Percentiles rank a stretch among this genome's conserved stretches.
Evolutionary conservation across 2,888 invertebrate species (phyloP).

Genomic region (Acanthosepion pharaonis): DNA sequence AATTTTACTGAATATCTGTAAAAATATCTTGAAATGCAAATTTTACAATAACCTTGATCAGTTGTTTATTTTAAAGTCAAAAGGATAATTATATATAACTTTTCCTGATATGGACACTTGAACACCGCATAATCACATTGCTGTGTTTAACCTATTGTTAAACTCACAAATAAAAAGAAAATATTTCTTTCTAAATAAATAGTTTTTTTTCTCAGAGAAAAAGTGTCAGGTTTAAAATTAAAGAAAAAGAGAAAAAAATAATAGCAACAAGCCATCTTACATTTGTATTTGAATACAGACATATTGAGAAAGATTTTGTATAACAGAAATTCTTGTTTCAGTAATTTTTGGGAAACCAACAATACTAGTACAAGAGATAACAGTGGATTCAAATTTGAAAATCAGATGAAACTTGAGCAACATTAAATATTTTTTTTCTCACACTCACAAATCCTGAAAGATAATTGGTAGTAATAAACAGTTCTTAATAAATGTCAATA

Average conservation of each 20-base stretch:
- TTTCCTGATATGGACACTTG: background rate
- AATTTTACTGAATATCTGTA: background rate
- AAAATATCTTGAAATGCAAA: background rate
- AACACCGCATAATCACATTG: background rate
- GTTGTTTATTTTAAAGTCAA: background rate
- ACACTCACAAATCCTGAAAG: too few species aligned
- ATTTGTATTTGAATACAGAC: background rate
- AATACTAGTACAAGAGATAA: background rate
- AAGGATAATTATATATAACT: background rate
- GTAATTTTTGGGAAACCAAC: background rate
- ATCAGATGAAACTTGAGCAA: too few species aligned
- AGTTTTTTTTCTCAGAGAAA: background rate
- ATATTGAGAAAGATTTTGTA: background rate
- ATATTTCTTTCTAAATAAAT: background rate
- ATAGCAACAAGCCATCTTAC: background rate
- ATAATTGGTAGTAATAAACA: too few species aligned
- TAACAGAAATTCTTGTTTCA: background rate
- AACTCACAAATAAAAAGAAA: background rate
- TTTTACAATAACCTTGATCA: background rate
- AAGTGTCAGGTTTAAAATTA: too few species aligned
- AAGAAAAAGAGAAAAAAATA: background rate
- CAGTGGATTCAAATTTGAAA: too few species aligned
- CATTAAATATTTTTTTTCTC: too few species aligned
- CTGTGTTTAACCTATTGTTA: background rate
- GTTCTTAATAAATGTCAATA: too few species aligned